Evolutionary conservation across 37 sponge, comb jelly and placozoan genomes (phyloP).

Genomic region (Ianthella basta): DNA sequence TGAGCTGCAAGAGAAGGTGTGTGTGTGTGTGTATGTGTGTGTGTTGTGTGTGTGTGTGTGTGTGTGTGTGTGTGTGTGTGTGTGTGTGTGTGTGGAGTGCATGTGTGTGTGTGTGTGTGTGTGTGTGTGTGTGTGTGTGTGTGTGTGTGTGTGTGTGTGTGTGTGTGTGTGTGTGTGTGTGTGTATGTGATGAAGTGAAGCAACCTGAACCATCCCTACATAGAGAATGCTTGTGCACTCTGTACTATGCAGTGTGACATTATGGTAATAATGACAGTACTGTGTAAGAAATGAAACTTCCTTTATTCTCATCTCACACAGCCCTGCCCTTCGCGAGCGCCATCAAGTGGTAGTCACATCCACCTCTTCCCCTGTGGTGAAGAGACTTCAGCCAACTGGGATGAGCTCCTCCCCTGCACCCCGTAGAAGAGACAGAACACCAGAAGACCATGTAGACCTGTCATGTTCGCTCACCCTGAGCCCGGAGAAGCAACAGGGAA

Average conservation of each 20-base stretch:
- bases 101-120: conserved; percentile 2
- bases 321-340: no score
- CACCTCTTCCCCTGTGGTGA: not conserved
- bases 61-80: conserved; percentile 23
- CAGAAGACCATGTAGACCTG: not conserved
- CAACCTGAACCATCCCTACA: not conserved
- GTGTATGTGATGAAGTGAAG: not conserved
- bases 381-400: not conserved
- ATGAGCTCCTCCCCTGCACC: not conserved
- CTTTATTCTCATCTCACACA: no score
- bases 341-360: not conserved
- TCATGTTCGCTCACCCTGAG: not conserved
- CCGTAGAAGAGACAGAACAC: not conserved
- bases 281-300: no score
- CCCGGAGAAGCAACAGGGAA: conserved; percentile 7
- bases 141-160: conserved; percentile 23
- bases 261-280: no score
- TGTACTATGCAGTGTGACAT: no score
- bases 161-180: conserved; percentile 23
- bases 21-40: conserved; percentile 28
- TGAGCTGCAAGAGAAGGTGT: not conserved
- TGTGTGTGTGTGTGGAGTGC: not conserved
- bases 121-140: conserved; percentile 23
- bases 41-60: conserved; percentile 24
- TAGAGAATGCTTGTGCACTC: no score